These are phyloP conservation scores for Lasioglossum lativentre DNA, from an alignment of 2,888 invertebrate genomes.

Conservation along the genomic window DNA sequence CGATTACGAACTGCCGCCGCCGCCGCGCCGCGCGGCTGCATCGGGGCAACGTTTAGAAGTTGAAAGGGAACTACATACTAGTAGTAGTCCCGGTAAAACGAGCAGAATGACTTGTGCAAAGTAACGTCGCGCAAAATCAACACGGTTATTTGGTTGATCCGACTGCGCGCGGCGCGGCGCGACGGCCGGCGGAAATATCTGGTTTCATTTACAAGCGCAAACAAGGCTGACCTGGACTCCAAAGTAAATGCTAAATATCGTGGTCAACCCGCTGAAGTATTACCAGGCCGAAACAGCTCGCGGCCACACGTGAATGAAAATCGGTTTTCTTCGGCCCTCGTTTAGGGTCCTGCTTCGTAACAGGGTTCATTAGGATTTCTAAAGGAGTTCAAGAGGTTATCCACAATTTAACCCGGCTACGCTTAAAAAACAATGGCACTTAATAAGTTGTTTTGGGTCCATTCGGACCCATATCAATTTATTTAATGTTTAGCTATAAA, in stretches of 20 bases:
- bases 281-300: not conserved
- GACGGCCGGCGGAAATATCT: slow-evolving; percentile 16
- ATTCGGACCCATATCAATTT: too few relatives aligned
- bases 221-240: slow-evolving; percentile 15
- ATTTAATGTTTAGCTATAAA: too few relatives aligned
- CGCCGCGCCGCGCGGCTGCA: not conserved
- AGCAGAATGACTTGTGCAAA: slow-evolving; percentile 51
- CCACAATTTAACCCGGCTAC: too few relatives aligned
- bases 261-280: not conserved
- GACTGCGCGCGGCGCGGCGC: slow-evolving; percentile 14
- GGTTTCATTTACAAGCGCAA: slow-evolving; percentile 50
- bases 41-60: slow-evolving; percentile 26
- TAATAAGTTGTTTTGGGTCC: too few relatives aligned
- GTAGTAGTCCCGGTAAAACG: slow-evolving; percentile 36
- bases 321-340: not conserved
- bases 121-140: slow-evolving; percentile 49
- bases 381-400: too few relatives aligned
- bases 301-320: not conserved
- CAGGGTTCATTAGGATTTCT: too few relatives aligned
- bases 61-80: slow-evolving; percentile 38
- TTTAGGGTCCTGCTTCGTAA: not conserved
- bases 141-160: slow-evolving; percentile 54
- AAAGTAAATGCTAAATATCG: slow-evolving; percentile 46
- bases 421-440: too few relatives aligned
- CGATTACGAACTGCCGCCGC: slow-evolving; percentile 37